A percentile compares a stretch with the other conserved stretches of the same genome.
Conservation (phyloP, 2,113 vertebrate species). For the Pelecanus crispus region DNA sequence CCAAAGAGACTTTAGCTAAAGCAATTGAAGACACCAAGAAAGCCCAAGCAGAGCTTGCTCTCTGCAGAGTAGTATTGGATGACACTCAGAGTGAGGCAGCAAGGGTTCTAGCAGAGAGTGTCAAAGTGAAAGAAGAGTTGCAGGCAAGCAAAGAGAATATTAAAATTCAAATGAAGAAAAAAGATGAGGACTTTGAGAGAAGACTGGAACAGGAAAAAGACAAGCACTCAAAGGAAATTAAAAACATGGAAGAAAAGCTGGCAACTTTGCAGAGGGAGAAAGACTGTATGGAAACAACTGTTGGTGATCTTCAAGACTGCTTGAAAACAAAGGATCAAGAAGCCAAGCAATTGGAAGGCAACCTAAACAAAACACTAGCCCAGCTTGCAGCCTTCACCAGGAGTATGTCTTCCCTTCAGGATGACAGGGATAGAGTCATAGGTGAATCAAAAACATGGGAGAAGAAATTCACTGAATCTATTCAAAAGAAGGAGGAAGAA, state of each 20-base stretch:
- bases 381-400: conserved; percentile 89
- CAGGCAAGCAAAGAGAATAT: conserved; percentile 62
- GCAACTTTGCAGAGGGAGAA: conserved; percentile 77
- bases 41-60: conserved; percentile 75
- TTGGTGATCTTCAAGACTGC: conserved; percentile 67
- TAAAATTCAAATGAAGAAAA: conserved; percentile 74
- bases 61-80: conserved; percentile 75
- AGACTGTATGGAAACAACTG: conserved; percentile 69
- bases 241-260: conserved; percentile 82
- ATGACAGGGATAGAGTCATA: conserved; percentile 91
- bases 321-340: conserved; percentile 75
- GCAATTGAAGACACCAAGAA: conserved; percentile 70
- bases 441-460: conserved; percentile 92
- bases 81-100: conserved; percentile 80
- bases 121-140: conserved; percentile 72
- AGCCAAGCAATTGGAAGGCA: conserved; percentile 78
- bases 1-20: conserved; percentile 63
- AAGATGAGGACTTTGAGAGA: conserved; percentile 81
- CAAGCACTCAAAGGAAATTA: conserved; percentile 82
- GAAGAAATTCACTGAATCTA: conserved; percentile 81
- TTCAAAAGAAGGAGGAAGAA: conserved; percentile 89
- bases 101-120: conserved; percentile 76
- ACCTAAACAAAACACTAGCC: conserved; percentile 84
- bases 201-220: conserved; percentile 80
- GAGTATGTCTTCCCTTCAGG: conserved; percentile 96